Evolutionary conservation across 2,797 vertebrate species (phyloP), one percentile per base, ranked within the genome.

Genomic region (Sternotherus odoratus): DNA sequence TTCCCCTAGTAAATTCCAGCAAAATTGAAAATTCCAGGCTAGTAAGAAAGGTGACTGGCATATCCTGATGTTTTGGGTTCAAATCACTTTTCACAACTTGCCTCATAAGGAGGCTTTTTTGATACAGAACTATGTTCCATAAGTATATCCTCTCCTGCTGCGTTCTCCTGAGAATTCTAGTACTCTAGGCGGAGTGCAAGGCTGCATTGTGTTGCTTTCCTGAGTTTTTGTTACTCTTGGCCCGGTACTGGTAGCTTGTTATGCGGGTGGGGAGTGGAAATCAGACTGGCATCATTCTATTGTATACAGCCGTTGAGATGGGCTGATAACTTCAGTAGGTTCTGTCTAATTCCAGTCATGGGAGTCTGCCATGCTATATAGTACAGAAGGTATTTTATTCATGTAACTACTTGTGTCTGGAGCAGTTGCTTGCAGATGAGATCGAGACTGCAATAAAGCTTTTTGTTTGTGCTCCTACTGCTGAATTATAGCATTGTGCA

Each of bases 171-270:
- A 91, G 96, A 96, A 51, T 66, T 85, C 12, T 57, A 93, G 94
- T 63, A 85, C 93, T 85, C 95, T 97, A 97, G 98, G 98, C 98
- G 98, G 98, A 96, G 97, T 85, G 19, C 92, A 86, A 94, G 94
- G 84, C 87, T 92, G 89, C 60, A 98, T 98, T 98, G 97, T 98
- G 96, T 95, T 66, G 86, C 94, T 92, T 98, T 98, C 98, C 98
- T 98, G 97, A 97, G 93, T 77, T 74, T 89, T 46, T 95, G 91
- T 97, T 98, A 95, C 92, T 97, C 57, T 98, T 97, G 97, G 95
- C 96, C 63, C 54, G 3, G 92, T 82, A 63, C 86, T 90, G 83
- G 92, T 93, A 93, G 82, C 72, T 28, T 87, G 95, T 93, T 97
- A 90, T 96, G 77, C 39, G 63, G 80, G 63, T 49, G 84, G 96